Percentiles rank a stretch among this genome's conserved stretches.
These are phyloP conservation scores for Rhingia campestris DNA, from an alignment of 2,888 invertebrate species.

Conservation along the genomic window DNA sequence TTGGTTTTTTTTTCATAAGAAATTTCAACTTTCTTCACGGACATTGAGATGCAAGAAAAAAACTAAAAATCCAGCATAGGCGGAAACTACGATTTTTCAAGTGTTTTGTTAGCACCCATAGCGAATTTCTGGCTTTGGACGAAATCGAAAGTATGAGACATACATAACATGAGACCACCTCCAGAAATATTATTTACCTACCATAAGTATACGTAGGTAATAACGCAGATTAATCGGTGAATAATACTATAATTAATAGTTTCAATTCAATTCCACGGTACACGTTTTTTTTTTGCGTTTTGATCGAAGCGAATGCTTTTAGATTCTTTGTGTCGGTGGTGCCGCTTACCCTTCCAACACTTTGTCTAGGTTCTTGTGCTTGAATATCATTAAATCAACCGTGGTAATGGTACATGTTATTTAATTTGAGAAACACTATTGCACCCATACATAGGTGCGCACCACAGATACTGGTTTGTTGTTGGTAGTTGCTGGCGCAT, in stretches of 20 bases:
- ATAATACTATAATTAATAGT: slow-evolving; percentile 6
- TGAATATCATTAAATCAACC: not conserved
- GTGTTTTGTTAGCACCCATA: not conserved
- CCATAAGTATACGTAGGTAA: not conserved
- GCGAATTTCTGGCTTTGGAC: not conserved
- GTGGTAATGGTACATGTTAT: not conserved
- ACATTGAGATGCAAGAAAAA: not conserved
- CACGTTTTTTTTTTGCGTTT: not conserved
- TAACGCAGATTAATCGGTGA: slow-evolving; percentile 1
- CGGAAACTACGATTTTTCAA: not conserved
- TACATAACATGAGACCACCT: slow-evolving; percentile 1
- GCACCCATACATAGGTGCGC: not conserved
- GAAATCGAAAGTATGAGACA: not conserved
- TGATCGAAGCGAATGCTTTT: not conserved
- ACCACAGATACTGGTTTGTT: not conserved
- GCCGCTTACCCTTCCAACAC: not conserved
- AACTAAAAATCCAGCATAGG: not conserved
- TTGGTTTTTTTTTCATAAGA: not conserved
- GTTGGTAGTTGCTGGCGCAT: not conserved
- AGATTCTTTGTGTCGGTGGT: slow-evolving; percentile 1
- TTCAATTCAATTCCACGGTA: not conserved
- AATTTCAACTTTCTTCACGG: not conserved
- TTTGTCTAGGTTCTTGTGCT: not conserved
- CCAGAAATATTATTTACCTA: not conserved
- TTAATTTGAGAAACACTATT: slow-evolving; percentile 3